Conservation (phyloP, 2,888 invertebrate species). For the Allacma fusca region DNA sequence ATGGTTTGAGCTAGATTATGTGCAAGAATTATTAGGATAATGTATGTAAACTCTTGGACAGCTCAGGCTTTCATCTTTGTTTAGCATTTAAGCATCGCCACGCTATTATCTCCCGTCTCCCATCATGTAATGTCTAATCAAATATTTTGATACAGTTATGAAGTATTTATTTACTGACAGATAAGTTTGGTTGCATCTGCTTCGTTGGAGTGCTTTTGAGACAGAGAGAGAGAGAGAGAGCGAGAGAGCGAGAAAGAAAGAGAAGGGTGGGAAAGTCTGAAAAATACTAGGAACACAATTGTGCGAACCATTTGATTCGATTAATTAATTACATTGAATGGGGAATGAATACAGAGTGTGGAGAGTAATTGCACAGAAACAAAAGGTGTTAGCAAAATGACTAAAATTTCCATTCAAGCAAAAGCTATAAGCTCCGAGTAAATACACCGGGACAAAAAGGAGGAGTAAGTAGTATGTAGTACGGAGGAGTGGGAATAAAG, state of each 20-base stretch:
- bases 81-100: neutral
- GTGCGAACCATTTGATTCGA: slow-evolving; percentile 18
- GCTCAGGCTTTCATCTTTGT: too few species aligned
- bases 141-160: slow-evolving; percentile 9
- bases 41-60: too few species aligned
- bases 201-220: too few species aligned
- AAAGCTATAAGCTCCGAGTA: neutral
- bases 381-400: slow-evolving; percentile 15
- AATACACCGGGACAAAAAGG: neutral
- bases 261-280: neutral
- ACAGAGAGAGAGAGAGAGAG: neutral
- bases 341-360: slow-evolving; percentile 10
- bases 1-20: too few species aligned
- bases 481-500: neutral
- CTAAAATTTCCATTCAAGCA: slow-evolving; percentile 20
- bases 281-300: neutral
- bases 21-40: too few species aligned
- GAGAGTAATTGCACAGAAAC: slow-evolving; percentile 23
- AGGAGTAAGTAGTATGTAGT: neutral
- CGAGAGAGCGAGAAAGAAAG: neutral
- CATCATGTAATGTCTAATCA: neutral
- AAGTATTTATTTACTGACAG: neutral
- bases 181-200: neutral
- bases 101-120: neutral
- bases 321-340: slow-evolving; percentile 27